These are phyloP conservation scores for Saxidomus purpurata DNA, from an alignment of 1,140 invertebrate genomes.

Conservation along the genomic window DNA sequence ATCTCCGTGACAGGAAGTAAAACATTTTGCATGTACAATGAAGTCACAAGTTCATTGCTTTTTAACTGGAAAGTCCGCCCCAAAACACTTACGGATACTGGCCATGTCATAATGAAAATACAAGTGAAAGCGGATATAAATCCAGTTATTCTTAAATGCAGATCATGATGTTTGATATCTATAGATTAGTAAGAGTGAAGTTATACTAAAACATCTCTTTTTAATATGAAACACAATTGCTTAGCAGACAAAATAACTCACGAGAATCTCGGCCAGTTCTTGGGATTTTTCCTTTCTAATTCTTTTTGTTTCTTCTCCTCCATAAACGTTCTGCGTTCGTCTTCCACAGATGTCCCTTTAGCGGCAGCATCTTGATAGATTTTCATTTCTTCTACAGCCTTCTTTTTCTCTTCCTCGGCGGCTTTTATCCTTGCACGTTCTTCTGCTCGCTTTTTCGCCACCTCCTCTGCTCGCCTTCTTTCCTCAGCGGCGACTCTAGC, in stretches of 20 bases:
- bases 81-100: no score
- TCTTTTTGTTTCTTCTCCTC: conserved; percentile 64
- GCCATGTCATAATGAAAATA: no score
- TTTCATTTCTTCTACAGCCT: conserved; percentile 66
- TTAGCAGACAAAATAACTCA: conserved; percentile 47
- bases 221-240: no score
- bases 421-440: conserved; percentile 69
- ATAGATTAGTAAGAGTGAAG: no score
- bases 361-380: conserved; percentile 55
- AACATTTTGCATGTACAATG: no score
- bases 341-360: conserved; percentile 68
- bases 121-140: no score
- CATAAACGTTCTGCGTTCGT: conserved; percentile 57
- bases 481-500: conserved; percentile 65
- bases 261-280: conserved; percentile 77
- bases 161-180: no score
- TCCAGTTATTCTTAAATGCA: no score
- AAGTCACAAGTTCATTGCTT: no score
- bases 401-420: conserved; percentile 68
- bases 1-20: no score
- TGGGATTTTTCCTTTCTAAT: conserved; percentile 70
- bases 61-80: no score
- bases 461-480: conserved; percentile 54
- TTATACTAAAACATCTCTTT: background rate
- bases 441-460: conserved; percentile 47